A percentile compares a stretch with the other conserved stretches of the same genome.
Conservation (phyloP, 2,797 vertebrate species). For the Darevskia nairensis region DNA sequence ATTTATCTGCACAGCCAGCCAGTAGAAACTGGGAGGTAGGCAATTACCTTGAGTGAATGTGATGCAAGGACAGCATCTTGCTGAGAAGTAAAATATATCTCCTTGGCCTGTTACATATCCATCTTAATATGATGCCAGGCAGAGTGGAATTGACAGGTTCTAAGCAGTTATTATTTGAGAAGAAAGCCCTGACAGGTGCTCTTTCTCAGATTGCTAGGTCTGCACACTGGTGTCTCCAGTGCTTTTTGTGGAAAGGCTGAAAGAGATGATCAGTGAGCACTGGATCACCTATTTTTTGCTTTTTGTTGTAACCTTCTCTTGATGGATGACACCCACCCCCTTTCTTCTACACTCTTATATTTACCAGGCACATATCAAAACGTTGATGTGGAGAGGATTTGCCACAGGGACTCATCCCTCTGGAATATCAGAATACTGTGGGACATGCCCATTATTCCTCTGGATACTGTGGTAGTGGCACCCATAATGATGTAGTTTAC, state of each 20-base stretch:
- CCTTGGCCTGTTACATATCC: conserved; percentile 20
- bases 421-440: not conserved
- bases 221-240: not conserved
- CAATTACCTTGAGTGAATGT: conserved; percentile 22
- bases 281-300: not conserved
- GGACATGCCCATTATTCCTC: not conserved
- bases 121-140: not conserved
- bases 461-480: not conserved
- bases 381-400: too few species aligned
- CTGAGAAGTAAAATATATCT: conserved; percentile 22
- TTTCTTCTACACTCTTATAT: not conserved
- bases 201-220: not conserved
- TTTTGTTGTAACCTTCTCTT: not conserved
- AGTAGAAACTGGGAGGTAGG: conserved; percentile 4
- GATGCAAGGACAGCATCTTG: conserved; percentile 14
- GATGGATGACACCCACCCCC: not conserved
- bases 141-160: conserved; percentile 27
- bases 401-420: too few species aligned
- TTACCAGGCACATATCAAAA: not conserved
- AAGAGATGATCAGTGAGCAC: not conserved
- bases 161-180: conserved; percentile 19
- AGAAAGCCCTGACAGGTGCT: not conserved
- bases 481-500: not conserved
- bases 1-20: conserved; percentile 17
- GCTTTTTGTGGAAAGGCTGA: not conserved